phyloP scores from a whole-genome alignment of 2,888 invertebrate species.

The Piscicola geometra region DNA sequence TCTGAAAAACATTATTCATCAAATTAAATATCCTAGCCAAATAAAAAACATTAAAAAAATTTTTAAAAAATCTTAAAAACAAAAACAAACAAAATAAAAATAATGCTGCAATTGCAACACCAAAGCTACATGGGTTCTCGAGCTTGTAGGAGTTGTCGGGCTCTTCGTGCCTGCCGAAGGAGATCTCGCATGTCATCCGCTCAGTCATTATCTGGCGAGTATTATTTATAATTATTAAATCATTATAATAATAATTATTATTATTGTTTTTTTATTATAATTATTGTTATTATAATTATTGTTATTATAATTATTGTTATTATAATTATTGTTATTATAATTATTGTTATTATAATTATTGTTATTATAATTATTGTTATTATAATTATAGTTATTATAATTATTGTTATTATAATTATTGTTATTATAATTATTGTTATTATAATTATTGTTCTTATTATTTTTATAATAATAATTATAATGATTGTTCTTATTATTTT shows the following conservation, averaged over 20 bases:
- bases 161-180: constrained; percentile 76
- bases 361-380: background rate
- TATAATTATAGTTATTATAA: background rate
- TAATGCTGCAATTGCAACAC: background rate
- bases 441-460: no score
- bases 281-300: constrained; percentile 36
- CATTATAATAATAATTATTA: no score
- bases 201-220: constrained; percentile 86
- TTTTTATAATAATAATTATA: no score
- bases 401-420: background rate
- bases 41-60: background rate
- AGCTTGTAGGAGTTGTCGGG: constrained; percentile 88
- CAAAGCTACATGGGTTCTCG: constrained; percentile 89
- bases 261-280: no score
- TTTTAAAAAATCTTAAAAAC: background rate
- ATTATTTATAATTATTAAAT: no score
- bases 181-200: constrained; percentile 79
- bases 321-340: constrained; percentile 1
- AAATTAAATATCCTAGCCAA: background rate
- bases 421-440: background rate
- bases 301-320: background rate
- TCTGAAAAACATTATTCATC: background rate
- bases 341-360: background rate
- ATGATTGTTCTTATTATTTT: no score
- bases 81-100: background rate